These are phyloP conservation scores for Eupithecia inturbata DNA, from an alignment of 2,888 invertebrate genomes.

Conservation along the genomic window DNA sequence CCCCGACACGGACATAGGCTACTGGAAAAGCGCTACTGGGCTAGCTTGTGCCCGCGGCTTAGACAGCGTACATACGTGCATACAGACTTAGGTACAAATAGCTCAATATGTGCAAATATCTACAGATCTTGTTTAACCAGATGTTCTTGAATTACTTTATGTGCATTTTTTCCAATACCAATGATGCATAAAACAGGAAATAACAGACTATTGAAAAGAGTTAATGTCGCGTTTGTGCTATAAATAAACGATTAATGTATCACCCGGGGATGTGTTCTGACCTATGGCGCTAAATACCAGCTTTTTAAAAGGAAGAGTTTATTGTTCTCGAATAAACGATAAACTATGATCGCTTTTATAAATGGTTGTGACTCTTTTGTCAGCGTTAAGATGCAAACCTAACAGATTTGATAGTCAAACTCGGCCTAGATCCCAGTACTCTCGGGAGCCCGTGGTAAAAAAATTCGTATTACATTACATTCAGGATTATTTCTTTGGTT, in stretches of 20 bases:
- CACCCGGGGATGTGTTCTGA: background rate
- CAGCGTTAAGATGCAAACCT: too few relatives aligned
- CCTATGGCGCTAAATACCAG: background rate
- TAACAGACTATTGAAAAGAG: slow-evolving; percentile 4
- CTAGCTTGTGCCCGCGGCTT: too few relatives aligned
- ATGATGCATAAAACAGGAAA: slow-evolving; percentile 18
- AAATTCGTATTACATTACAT: too few relatives aligned
- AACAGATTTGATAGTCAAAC: too few relatives aligned
- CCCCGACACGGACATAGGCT: too few relatives aligned
- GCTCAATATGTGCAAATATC: background rate
- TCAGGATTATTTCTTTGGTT: too few relatives aligned
- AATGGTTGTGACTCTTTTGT: background rate
- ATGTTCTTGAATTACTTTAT: slow-evolving; percentile 14
- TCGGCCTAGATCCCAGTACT: too few relatives aligned
- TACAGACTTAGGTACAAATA: too few relatives aligned
- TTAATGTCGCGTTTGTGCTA: slow-evolving; percentile 9
- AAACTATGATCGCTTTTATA: background rate
- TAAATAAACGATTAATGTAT: background rate
- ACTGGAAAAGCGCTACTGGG: too few relatives aligned
- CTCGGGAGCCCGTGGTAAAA: too few relatives aligned
- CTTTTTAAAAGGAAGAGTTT: background rate
- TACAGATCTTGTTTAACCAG: slow-evolving; percentile 5
- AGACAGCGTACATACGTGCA: too few relatives aligned
- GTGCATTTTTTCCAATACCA: background rate
- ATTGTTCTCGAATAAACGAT: background rate